phyloP scores from a whole-genome alignment of 2,113 vertebrate species.

The Phylloscopus whistleri region DNA sequence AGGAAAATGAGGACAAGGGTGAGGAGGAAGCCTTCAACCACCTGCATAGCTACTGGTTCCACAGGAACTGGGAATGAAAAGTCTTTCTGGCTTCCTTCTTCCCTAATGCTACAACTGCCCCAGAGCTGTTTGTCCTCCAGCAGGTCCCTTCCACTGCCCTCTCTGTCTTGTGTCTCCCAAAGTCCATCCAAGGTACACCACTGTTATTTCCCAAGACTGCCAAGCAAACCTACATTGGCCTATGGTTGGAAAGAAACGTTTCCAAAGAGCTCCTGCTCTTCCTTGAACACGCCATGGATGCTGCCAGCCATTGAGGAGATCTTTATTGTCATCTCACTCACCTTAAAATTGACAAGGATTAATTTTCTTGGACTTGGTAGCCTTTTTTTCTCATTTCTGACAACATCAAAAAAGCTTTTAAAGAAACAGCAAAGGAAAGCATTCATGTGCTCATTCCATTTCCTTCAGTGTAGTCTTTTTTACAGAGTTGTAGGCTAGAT shows the following conservation, averaged over 20 bases:
- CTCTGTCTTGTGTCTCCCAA: not conserved
- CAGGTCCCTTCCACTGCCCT: not conserved
- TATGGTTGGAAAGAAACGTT: not conserved
- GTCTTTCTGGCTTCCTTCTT: not conserved
- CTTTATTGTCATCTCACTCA: not conserved
- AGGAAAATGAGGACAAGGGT: not conserved
- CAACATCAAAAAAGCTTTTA: not conserved
- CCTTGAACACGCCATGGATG: rapidly evolving
- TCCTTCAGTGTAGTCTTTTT: not conserved
- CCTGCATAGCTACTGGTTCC: not conserved
- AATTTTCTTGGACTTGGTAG: not conserved
- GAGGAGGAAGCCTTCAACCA: not conserved
- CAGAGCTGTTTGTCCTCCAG: not conserved
- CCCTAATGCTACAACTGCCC: not conserved
- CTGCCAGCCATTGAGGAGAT: not conserved
- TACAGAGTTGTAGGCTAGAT: not conserved
- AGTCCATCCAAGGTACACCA: not conserved
- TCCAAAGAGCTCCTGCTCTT: not conserved
- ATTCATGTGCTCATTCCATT: not conserved
- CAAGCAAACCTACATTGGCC: not conserved
- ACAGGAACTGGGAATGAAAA: not conserved
- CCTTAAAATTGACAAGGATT: not conserved
- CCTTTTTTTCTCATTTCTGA: not conserved
- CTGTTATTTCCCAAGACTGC: not conserved
- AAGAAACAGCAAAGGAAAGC: not conserved